Base-by-base conservation (phyloP, 1,140 invertebrate genomes). In the Pectinophora gossypiella region DNA sequence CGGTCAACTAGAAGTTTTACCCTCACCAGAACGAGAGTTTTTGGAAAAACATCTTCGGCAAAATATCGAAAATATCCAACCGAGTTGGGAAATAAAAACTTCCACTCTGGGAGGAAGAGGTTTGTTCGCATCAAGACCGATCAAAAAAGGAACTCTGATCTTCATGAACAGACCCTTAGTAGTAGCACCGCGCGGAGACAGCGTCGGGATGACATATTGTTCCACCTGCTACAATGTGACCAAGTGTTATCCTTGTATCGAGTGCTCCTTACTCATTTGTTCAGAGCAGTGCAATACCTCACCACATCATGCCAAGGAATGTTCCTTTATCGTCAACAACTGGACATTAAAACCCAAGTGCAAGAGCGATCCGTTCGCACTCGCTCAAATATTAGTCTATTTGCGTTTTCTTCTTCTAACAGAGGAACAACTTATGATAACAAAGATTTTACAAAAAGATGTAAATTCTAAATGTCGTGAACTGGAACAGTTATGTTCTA, bases 151-250 rank as follows among this genome's bases (percentile, higher is more conserved):
- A 7, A 90, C 92, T 60, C 59, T 92, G n/a, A 91, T 95, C 19
- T 92, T 93, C 59, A 72, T 83, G 1, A 94, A 95, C 68, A 80
- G 72, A 36, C 90, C 93, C 0, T 57, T 94, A 2, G 78, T 93
- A 0, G 61, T 91, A 19, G 93, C 93, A 4, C 91, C 92, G 12
- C 75, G 88, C 60, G 84, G 68, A 15, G 61, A 82, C 54, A 52
- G 51, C 54, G 85, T 72, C 55, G 77, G 77, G 48, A 62, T 65
- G 19, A 74, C 71, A 9, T 89, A 88, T 75, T 92, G 90, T 51
- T 67, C 88, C 3, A 76, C 70, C 40, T 93, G 92, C 68, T 90
- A 89, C 56, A 76, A 76, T 54, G 72, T 64, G 22, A 83, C 74
- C 56, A 69, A 86, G 12, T 83, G 78, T 22, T 59, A 74, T 4